Base-by-base conservation (phyloP, 2,797 vertebrate genomes). In the Pelodytes ibericus region DNA sequence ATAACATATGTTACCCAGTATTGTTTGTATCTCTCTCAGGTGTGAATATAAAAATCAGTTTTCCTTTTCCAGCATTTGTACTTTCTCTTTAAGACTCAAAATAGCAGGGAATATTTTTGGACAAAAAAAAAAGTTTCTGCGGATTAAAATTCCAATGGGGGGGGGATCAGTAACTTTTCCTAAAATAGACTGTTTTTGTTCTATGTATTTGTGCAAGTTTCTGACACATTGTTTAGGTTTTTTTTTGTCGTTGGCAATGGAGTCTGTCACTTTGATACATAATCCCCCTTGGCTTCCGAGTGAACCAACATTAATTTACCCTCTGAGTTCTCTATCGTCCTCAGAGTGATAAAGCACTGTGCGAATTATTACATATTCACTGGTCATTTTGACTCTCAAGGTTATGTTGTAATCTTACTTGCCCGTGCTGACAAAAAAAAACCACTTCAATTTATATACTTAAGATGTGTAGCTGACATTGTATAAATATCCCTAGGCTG, bases 191-290 rank as follows among this genome's bases (percentile, higher is more conserved):
- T n/a, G n/a, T n/a, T n/a, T n/a, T n/a, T n/a, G n/a, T n/a, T n/a
- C n/a, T n/a, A n/a, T n/a, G n/a, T n/a, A n/a, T 44, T 44, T 44
- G 15, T 16, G 41, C 41, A 44, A 11, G 33, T 36, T 36, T 36
- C 11, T 36, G 15, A 44, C 15, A 16, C 41, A 44, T 44, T 13
- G 18, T 44, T 44, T 44, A 44, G 41, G 13, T 44, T 9, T 44
- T 44, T 39, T 39, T 24, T 53, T 24, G 7, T 20, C 22, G n/a
- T 24, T 53, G 1, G 49, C n/a, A 2, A 53, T 11, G 24, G 7
- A 53, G n/a, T 47, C 44, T 53, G 49, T 53, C 49, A 53, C 20
- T 53, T 53, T 53, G 49, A 53, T 53, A 24, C 49, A 53, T 53
- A 53, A 53, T 53, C 49, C 49, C 49, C n/a, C n/a, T 15, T 53